Conservation (phyloP, 2,888 invertebrate species). For the Margaritifera margaritifera region DNA sequence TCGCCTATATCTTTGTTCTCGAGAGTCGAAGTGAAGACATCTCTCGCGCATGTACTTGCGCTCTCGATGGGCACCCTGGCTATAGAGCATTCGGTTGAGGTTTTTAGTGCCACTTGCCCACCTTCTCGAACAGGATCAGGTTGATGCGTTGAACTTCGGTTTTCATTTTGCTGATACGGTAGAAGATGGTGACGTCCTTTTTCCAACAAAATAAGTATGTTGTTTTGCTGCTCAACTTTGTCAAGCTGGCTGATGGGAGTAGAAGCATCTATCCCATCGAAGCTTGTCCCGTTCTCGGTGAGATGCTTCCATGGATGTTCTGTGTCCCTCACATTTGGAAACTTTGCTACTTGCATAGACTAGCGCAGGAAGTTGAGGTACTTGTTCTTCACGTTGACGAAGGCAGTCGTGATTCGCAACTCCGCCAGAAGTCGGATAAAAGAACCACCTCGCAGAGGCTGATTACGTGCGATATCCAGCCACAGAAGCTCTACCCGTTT, state of each 20-base stretch:
- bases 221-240: constrained; percentile 4
- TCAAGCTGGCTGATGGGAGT: constrained; percentile 14
- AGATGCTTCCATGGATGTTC: neutral
- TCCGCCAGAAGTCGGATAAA: constrained; percentile 18
- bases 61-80: too few species aligned
- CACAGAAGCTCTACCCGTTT: constrained; percentile 6
- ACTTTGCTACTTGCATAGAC: neutral
- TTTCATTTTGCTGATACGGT: too few species aligned
- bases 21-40: too few species aligned
- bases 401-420: too few species aligned
- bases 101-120: too few species aligned
- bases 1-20: too few species aligned
- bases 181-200: too few species aligned
- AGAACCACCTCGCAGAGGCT: constrained; percentile 14
- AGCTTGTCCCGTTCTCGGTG: constrained; percentile 9
- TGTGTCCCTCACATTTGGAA: neutral
- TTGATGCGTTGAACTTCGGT: too few species aligned
- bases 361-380: constrained; percentile 21
- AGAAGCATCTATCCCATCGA: constrained; percentile 14
- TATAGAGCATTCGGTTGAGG: too few species aligned
- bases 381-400: constrained; percentile 23
- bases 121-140: too few species aligned
- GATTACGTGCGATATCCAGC: constrained; percentile 14
- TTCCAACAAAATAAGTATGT: too few species aligned
- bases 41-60: too few species aligned